Conservation (phyloP, 2,888 invertebrate species). For the Hylaea fasciaria region DNA sequence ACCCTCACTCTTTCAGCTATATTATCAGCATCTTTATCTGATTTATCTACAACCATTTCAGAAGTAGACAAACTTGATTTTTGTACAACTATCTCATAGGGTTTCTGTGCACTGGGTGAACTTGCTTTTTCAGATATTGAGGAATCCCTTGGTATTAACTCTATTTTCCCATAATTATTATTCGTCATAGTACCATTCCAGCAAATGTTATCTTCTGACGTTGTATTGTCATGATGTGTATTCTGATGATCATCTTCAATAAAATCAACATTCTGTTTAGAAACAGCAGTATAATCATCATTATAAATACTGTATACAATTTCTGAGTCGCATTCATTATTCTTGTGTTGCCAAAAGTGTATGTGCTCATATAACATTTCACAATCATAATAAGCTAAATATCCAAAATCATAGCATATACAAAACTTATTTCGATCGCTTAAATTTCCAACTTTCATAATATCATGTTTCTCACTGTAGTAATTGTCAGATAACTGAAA, state of each 20-base stretch:
- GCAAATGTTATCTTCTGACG: conserved; percentile 11
- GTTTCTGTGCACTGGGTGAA: conserved; percentile 1
- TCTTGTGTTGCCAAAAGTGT: conserved; percentile 62
- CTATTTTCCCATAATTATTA: conserved; percentile 8
- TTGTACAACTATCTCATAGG: neutral
- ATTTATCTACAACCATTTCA: neutral
- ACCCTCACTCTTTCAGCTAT: neutral
- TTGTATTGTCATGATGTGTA: neutral
- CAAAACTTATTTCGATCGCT: conserved; percentile 51
- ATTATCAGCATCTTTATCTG: neutral
- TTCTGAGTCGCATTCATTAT: conserved; percentile 49
- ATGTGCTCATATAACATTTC: conserved; percentile 63
- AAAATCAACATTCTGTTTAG: conserved; percentile 17
- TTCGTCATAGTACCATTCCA: conserved; percentile 23
- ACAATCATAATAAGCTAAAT: conserved; percentile 54
- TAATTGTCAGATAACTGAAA: conserved; percentile 25
- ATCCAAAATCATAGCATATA: conserved; percentile 72
- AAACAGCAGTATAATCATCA: conserved; percentile 40
- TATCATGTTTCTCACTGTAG: neutral
- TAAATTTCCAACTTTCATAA: conserved; percentile 17
- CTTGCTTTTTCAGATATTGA: neutral
- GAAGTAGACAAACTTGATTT: neutral
- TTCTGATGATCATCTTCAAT: conserved; percentile 13
- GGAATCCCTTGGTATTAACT: neutral
- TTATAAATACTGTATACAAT: conserved; percentile 63